Evolutionary conservation across 2,888 invertebrate genomes (phyloP), one percentile per base, ranked within the genome.

Genomic region (Ochropleura plecta): DNA sequence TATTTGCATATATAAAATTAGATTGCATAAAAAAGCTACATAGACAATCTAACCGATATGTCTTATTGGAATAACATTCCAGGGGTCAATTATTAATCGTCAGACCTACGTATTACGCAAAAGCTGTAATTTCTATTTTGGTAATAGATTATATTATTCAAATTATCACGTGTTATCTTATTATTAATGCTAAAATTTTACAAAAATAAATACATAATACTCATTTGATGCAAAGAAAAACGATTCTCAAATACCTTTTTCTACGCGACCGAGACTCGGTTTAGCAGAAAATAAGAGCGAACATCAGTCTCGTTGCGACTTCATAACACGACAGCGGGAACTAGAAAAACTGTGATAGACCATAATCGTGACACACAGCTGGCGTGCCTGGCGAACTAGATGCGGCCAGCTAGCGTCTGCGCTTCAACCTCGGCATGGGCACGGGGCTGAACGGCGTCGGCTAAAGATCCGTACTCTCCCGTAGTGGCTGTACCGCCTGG

Each of bases 171-270:
- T 90, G 87, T 87, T 86, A 88, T 84, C 88, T 87, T 86, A 87
- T 79, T 73, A 78, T 73, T 88, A 89, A 85, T 83, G 88, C 87
- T 90, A 90, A 86, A 88, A 71, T 86, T 90, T 91, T 93, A 93
- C 86, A 94, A 94, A 94, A 94, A 95, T 94, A 95, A 95, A 94
- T 93, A 91, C 88, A 88, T 92, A 92, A 92, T 92, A 92, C 90
- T 92, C 86, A 87, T 91, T 90, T 89, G 90, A 92, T 88, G 92
- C 91, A 93, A 93, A 91, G 86, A 88, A 91, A 91, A 89, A 88
- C 84, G 72, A 81, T 85, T 83, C 85, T 78, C 86, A 81, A 86
- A 86, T 82, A 84, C 74, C 85, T 84, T 79, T 79, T 72, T 71
- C 76, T 82, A 79, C 83, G 70, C 63, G 77, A 84, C 81, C 82